These are phyloP conservation scores for Aythya baeri DNA, from an alignment of 2,113 vertebrate genomes.

Conservation along the genomic window DNA sequence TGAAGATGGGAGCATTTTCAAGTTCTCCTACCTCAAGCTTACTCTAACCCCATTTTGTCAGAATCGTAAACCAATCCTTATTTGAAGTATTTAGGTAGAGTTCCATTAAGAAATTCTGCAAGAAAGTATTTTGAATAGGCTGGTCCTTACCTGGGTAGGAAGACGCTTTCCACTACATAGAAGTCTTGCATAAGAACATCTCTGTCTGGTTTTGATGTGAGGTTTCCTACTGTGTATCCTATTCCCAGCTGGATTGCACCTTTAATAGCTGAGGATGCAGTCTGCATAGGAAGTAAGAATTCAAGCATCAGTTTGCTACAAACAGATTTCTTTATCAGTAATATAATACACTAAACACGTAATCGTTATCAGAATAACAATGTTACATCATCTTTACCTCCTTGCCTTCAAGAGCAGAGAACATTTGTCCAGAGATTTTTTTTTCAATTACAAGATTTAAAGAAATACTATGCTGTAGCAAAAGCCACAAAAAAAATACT, in stretches of 20 bases:
- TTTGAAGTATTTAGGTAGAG: neutral
- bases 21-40: neutral
- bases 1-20: neutral
- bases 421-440: neutral
- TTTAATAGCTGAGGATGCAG: slow-evolving; percentile 89
- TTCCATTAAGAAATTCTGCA: neutral
- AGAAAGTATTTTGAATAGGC: neutral
- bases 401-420: neutral
- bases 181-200: slow-evolving; percentile 99
- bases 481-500: neutral
- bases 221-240: slow-evolving; percentile 93
- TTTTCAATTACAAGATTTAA: neutral
- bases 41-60: neutral
- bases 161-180: slow-evolving; percentile 95
- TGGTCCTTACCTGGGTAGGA: slow-evolving; percentile 90
- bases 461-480: neutral
- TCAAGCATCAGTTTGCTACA: slow-evolving; percentile 17
- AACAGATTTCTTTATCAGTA: neutral
- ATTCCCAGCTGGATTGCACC: slow-evolving; percentile 96
- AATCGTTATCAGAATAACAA: rapidly evolving
- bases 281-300: slow-evolving; percentile 80
- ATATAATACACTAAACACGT: neutral
- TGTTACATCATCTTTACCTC: neutral
- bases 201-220: slow-evolving; percentile 94
- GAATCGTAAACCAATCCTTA: neutral